phyloP scores from a whole-genome alignment of 2,113 vertebrate genomes.

The Microtus oregoni region DNA sequence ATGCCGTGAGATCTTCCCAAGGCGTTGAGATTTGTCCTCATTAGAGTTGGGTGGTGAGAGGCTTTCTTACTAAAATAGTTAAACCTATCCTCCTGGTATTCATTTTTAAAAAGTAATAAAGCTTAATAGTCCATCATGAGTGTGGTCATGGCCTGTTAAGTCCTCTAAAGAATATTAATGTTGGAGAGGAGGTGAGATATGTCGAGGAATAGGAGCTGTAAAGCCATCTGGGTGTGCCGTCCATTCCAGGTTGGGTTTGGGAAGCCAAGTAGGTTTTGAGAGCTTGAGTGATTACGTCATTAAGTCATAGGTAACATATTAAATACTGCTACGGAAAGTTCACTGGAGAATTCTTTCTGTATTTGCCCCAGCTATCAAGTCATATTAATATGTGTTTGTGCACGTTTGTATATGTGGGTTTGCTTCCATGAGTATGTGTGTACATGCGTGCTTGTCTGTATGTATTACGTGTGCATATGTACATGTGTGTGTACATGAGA shows the following conservation, averaged over 20 bases:
- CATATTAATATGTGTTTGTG: not conserved
- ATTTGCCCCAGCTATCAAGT: not conserved
- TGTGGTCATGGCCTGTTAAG: not conserved
- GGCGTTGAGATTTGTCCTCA: not conserved
- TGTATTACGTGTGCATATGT: not conserved
- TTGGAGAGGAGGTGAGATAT: not conserved
- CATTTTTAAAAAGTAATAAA: slow-evolving; percentile 1
- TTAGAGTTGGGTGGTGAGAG: not conserved
- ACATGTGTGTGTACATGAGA: not conserved
- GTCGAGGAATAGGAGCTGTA: not conserved
- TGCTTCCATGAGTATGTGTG: not conserved
- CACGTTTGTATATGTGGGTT: not conserved
- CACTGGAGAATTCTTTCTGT: not conserved
- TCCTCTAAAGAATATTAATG: not conserved
- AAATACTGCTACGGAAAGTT: not conserved
- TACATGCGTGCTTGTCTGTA: too few relatives aligned
- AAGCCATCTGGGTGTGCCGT: not conserved
- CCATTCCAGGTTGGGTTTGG: not conserved
- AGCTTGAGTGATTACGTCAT: not conserved
- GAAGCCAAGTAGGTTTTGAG: not conserved
- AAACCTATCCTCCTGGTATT: not conserved
- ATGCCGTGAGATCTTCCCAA: not conserved
- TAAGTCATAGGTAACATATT: too few relatives aligned
- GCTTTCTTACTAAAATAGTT: not conserved
- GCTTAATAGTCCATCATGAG: not conserved